Evolutionary conservation across 2,888 invertebrate species (phyloP).

Genomic region (Odontocolon sp.): DNA sequence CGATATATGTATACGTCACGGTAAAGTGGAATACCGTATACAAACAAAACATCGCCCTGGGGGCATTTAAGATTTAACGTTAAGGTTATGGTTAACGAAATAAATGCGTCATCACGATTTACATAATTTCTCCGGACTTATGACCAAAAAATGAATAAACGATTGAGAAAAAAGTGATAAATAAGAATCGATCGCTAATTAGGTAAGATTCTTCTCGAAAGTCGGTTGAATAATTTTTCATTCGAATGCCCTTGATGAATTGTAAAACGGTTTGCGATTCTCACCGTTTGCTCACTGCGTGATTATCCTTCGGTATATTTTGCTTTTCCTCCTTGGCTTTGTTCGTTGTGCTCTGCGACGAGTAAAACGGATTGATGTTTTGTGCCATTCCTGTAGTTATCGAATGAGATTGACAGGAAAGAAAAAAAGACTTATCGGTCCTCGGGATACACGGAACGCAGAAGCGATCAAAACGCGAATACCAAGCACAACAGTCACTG

Average conservation of each 20-base stretch:
- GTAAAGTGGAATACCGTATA: neutral
- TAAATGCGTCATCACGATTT: neutral
- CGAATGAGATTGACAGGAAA: neutral
- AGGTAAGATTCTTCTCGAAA: neutral
- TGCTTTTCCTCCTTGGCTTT: slow-evolving; percentile 92
- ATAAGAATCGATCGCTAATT: neutral
- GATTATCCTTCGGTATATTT: slow-evolving; percentile 88
- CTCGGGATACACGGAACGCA: slow-evolving; percentile 2
- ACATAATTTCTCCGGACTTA: neutral
- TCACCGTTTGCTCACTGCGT: slow-evolving; percentile 95
- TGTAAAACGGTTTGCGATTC: slow-evolving; percentile 66
- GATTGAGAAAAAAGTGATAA: neutral
- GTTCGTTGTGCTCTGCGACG: slow-evolving; percentile 86
- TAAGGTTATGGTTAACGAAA: slow-evolving; percentile 44
- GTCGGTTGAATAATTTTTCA: slow-evolving; percentile 1
- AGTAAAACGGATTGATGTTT: slow-evolving; percentile 92
- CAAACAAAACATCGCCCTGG: slow-evolving; percentile 25
- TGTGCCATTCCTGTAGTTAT: slow-evolving; percentile 86
- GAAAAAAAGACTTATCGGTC: slow-evolving; percentile 5
- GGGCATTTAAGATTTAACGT: neutral
- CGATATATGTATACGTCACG: neutral
- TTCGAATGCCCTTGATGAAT: slow-evolving; percentile 31
- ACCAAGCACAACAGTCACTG: slow-evolving; percentile 73
- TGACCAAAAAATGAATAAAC: neutral
- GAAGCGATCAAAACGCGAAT: slow-evolving; percentile 33